These are phyloP conservation scores for Laticauda colubrina DNA, from an alignment of 2,113 vertebrate species.

Conservation along the genomic window DNA sequence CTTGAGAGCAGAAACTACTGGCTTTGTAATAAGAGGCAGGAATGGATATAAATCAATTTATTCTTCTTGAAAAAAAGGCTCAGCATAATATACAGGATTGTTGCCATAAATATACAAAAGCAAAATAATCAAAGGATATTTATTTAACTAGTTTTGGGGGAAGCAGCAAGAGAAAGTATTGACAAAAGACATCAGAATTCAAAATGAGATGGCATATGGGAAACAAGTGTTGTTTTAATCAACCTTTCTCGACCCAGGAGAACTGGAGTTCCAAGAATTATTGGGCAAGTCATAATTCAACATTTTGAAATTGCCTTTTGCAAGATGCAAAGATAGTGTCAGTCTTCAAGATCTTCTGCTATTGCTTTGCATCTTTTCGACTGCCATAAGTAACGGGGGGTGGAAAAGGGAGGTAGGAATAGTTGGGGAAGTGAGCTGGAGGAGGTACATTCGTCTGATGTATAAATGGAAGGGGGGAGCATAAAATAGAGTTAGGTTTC, in stretches of 20 bases:
- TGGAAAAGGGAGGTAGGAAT: no score
- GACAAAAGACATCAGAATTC: neutral
- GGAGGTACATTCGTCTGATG: no score
- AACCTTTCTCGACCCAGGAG: neutral
- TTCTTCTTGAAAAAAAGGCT: neutral
- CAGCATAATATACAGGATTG: neutral
- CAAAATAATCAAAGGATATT: neutral
- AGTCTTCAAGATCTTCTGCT: no score
- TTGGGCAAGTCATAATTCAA: neutral
- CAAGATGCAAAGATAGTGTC: neutral
- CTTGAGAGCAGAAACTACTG: neutral
- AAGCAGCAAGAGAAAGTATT: neutral
- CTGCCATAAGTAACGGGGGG: no score
- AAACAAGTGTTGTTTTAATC: neutral
- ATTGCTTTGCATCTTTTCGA: no score
- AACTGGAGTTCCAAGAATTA: neutral
- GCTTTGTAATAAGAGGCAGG: neutral
- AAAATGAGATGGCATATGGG: neutral
- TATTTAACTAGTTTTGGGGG: neutral
- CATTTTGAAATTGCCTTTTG: neutral
- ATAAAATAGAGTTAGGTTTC: no score
- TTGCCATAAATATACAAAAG: neutral
- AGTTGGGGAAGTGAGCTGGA: no score
- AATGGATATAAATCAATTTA: neutral
- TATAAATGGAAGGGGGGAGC: no score